A percentile compares a stretch with the other conserved stretches of the same genome.
phyloP scores from a whole-genome alignment of 2,888 invertebrate genomes.

The Cenopis cana region DNA sequence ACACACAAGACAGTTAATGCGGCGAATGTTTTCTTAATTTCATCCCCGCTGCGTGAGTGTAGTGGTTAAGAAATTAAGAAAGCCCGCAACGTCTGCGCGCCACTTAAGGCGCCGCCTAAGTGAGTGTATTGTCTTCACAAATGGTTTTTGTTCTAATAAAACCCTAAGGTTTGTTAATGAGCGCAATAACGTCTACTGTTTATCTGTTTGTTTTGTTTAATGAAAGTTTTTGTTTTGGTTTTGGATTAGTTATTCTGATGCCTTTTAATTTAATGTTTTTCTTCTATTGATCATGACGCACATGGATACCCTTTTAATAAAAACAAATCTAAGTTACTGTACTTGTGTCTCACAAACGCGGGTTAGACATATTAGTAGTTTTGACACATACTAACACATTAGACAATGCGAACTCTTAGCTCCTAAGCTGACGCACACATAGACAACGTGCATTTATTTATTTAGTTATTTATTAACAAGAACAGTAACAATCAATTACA shows the following conservation, averaged over 20 bases:
- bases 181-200: slow-evolving; percentile 62
- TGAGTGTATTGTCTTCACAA: slow-evolving; percentile 75
- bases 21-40: slow-evolving; percentile 84
- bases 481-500: no score
- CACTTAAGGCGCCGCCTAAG: slow-evolving; percentile 73
- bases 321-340: no score
- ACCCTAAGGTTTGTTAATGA: slow-evolving; percentile 78
- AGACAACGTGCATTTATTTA: no score
- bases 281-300: no score
- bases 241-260: slow-evolving; percentile 13
- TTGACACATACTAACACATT: no score
- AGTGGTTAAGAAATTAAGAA: slow-evolving; percentile 83
- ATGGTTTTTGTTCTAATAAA: slow-evolving; percentile 79
- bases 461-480: no score
- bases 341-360: no score
- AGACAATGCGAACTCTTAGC: no score
- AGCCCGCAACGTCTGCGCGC: slow-evolving; percentile 73
- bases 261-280: neutral
- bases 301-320: no score
- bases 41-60: slow-evolving; percentile 77
- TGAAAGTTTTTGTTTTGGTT: slow-evolving; percentile 48
- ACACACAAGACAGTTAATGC: slow-evolving; percentile 69
- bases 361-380: no score
- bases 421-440: no score
- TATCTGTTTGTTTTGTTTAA: slow-evolving; percentile 56